Evolutionary conservation across 2,113 vertebrate genomes (phyloP).

Genomic region (Pluvianellus socialis): DNA sequence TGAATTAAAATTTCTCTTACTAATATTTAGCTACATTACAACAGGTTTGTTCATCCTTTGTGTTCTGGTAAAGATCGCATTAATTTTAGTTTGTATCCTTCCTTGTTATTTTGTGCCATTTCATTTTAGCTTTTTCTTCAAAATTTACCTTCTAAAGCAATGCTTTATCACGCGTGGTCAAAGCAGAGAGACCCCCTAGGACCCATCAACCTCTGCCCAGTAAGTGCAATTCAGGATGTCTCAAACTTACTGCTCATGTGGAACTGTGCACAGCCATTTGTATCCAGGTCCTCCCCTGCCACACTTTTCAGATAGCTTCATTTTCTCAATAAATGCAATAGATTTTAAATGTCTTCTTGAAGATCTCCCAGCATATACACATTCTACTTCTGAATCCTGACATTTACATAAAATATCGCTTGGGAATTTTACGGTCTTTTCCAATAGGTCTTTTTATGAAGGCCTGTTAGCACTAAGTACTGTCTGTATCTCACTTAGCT

Average conservation of each 20-base stretch:
- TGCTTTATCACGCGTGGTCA: background rate
- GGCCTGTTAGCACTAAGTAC: background rate
- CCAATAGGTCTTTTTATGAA: background rate
- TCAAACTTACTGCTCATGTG: background rate
- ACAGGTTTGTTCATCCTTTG: background rate
- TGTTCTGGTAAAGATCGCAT: background rate
- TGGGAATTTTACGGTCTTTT: background rate
- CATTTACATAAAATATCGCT: background rate
- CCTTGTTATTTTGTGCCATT: background rate
- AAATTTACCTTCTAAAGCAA: background rate
- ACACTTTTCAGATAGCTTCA: background rate
- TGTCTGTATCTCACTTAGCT: background rate
- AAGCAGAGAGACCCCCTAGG: background rate
- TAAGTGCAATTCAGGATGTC: background rate
- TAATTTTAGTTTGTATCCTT: background rate
- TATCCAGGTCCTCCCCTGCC: background rate
- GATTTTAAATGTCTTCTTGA: background rate
- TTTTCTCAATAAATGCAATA: background rate
- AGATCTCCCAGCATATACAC: background rate
- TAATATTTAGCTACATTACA: background rate
- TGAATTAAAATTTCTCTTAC: background rate
- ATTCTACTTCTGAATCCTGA: background rate
- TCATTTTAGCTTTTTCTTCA: background rate
- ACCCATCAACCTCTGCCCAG: background rate
- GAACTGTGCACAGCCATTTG: background rate